These are phyloP conservation scores for Plebejus anna DNA, from an alignment of 2,888 invertebrate genomes.

Conservation along the genomic window DNA sequence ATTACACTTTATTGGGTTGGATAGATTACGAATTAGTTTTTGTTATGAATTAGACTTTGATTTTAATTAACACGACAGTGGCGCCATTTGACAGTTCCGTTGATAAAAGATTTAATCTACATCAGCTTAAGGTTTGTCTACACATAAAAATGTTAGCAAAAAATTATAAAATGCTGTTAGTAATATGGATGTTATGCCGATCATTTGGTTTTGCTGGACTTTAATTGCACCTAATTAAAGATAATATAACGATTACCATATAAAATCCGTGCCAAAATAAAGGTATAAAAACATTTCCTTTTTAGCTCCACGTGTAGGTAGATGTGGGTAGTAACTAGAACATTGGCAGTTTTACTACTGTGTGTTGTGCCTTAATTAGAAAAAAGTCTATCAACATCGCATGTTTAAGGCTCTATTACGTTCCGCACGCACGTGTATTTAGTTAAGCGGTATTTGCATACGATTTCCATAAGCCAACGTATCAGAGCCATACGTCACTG, in stretches of 20 bases:
- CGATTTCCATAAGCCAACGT: conserved; percentile 74
- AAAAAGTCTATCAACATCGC: conserved; percentile 31
- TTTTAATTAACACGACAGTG: conserved; percentile 24
- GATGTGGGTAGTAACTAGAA: conserved; percentile 4
- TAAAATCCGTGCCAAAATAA: background rate
- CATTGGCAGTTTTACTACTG: background rate
- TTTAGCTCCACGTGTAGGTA: background rate
- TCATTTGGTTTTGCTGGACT: background rate
- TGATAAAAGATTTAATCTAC: background rate
- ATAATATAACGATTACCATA: background rate
- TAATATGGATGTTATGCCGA: background rate
- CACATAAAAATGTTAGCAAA: too few species aligned
- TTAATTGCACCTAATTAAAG: background rate
- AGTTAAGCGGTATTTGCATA: conserved; percentile 78
- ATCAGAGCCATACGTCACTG: conserved; percentile 75
- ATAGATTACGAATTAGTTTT: conserved; percentile 26
- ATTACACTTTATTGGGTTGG: conserved; percentile 42
- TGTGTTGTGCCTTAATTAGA: conserved; percentile 23
- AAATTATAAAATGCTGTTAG: background rate
- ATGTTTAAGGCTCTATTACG: conserved; percentile 46
- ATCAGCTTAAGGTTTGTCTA: background rate
- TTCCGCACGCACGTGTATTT: conserved; percentile 51
- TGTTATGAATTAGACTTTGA: background rate
- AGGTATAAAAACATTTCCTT: background rate
- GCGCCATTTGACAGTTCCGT: conserved; percentile 17